These are phyloP conservation scores for Gortyna flavago DNA, from an alignment of 2,888 invertebrate genomes.

Conservation along the genomic window DNA sequence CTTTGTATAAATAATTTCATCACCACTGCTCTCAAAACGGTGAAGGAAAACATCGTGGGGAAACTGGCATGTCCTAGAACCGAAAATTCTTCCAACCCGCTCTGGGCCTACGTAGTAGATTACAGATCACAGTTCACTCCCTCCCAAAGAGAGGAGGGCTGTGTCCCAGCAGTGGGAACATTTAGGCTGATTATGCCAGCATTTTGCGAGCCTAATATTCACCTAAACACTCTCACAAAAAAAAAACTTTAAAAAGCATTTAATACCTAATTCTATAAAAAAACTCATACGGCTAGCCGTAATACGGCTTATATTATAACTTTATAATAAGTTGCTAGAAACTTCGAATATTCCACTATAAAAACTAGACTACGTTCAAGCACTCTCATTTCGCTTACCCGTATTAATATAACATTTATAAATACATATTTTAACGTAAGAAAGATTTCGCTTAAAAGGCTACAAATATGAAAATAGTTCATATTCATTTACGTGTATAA, in stretches of 20 bases:
- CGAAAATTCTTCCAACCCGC: no score
- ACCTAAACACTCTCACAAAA: background rate
- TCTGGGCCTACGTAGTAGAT: no score
- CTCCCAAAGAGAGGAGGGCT: no score
- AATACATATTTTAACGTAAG: slow-evolving; percentile 17
- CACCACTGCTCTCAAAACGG: no score
- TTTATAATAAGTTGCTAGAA: background rate
- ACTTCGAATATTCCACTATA: background rate
- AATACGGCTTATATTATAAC: no score
- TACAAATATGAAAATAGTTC: slow-evolving; percentile 29
- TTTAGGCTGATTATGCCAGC: no score
- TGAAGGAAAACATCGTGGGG: no score
- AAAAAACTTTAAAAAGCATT: background rate
- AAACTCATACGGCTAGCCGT: background rate
- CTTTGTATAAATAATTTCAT: no score
- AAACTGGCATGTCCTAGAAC: no score
- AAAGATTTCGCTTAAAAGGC: slow-evolving; percentile 22
- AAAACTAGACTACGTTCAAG: slow-evolving; percentile 7
- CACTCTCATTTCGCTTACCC: background rate
- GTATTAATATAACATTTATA: background rate
- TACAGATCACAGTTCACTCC: no score
- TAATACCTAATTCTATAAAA: background rate
- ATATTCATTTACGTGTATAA: background rate
- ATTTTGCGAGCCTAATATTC: no score
- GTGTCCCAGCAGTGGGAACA: no score